Conservation (phyloP, 2,888 invertebrate genomes). For the Hydraecia micacea region DNA sequence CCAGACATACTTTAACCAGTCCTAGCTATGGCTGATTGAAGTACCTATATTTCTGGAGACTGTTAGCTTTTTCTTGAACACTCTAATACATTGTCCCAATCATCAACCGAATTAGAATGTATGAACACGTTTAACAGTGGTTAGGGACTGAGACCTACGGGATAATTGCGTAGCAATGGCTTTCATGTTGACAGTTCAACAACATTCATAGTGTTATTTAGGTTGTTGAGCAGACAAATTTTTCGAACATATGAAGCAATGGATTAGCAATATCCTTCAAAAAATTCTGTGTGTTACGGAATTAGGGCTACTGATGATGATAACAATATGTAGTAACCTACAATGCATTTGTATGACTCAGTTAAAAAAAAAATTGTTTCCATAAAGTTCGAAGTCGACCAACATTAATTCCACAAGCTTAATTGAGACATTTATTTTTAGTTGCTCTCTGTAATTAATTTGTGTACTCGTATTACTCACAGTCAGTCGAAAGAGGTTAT, state of each 20-base stretch:
- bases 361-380: not conserved
- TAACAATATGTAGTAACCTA: too few species aligned
- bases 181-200: too few species aligned
- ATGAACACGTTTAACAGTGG: not conserved
- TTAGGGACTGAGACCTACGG: too few species aligned
- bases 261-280: too few species aligned
- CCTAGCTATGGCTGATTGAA: too few species aligned
- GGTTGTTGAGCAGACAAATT: too few species aligned
- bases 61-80: not conserved
- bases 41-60: not conserved
- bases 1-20: not conserved
- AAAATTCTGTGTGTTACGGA: too few species aligned
- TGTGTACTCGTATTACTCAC: constrained; percentile 54
- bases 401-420: constrained; percentile 24
- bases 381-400: not conserved
- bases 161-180: not conserved
- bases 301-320: not conserved
- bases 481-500: constrained; percentile 40
- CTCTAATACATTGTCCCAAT: not conserved
- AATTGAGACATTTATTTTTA: constrained; percentile 51
- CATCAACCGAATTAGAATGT: not conserved
- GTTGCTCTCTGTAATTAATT: constrained; percentile 33
- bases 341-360: not conserved
- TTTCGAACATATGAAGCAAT: too few species aligned
- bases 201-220: too few species aligned